Evolutionary conservation across 2,797 vertebrate species (phyloP), one percentile per base, ranked within the genome.

Genomic region (Tangara arthus): DNA sequence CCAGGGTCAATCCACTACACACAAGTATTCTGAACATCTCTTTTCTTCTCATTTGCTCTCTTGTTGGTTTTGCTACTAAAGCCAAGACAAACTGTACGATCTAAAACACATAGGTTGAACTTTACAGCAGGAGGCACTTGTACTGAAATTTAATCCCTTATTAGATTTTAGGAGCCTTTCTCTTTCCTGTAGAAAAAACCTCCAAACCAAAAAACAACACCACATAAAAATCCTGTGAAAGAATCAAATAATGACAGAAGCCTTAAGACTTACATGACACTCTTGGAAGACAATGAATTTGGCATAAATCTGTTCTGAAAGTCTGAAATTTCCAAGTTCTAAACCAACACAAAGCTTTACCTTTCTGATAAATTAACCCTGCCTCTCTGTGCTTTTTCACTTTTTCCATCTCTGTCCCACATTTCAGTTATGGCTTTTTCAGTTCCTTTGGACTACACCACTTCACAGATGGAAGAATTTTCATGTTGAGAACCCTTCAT

Each of bases 341-440:
- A 72, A 85, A 79, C 6, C 15, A 46, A 47, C 34, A n/a, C 13
- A 69, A 46, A 86, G 28, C 20, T 46, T 82, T 24, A 28, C 18
- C 7, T 50, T 77, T 59, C 49, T 52, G 34, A 11, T 22, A 82
- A 35, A 37, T 18, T 65, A 9, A 34, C 7, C 11, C 12, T 61
- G 9, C 1, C 1, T 2, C 12, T 73, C 41, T 28, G 4, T 8
- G 4, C 8, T 53, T 52, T 34, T 64, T 87, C 34, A 4, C 2
- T 59, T 20, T n/a, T 87, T 55, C 15, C 8, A 3, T 61, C 11
- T 47, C 19, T 9, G 6, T 50, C 22, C 8, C 18, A 10, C 17
- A 55, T 61, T 52, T 73, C 27, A 50, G 8, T 57, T 55, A 39
- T 5, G 3, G 30, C 7, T 77, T 90, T 47, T 61, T 55, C 22